Evolutionary conservation across 2,113 vertebrate species (phyloP), one percentile per base, ranked within the genome.

Genomic region (Atrichornis clamosus): DNA sequence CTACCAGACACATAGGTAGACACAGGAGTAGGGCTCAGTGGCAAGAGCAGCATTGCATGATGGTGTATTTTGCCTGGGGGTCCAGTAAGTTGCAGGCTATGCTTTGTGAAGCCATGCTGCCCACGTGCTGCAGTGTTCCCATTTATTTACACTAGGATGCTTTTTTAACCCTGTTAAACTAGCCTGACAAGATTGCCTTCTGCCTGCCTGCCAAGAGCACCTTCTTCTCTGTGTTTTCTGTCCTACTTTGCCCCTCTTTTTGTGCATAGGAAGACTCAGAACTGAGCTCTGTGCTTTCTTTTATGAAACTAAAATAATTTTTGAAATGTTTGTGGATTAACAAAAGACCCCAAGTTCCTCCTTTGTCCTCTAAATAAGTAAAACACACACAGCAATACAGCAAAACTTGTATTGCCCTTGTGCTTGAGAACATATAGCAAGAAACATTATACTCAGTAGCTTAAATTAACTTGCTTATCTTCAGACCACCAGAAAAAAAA

Each of bases 391-490:
- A 82, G 44, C 50, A 47, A 28, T 32, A 55, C 8, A 56, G 30
- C 5, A 9, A 63, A 89, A 67, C 50, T 92, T 63, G 28, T 50
- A 33, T 63, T 89, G 83, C 16, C 27, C 27, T 91, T 94, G 47
- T 63, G 8, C 56, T 77, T 87, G 56, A 89, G 44, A 81, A 64
- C 27, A n/a, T 68, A 67, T 0, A 52, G 42, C 50, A 81, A 60
- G 53, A 74, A 81, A 81, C 8, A 26, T 81, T 24, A 47, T 44
- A 60, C 17, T 68, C 13, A 16, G 41, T 50, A 82, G 41, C 85
- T 87, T 79, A 93, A 94, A 94, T 68, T 72, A 68, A 89, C 58
- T 87, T 60, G 28, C 87, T 91, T 96, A 90, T 93, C 79, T 94
- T 84, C 84, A 89, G 58, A 58, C 49, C 32, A 65, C 67, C 79